Percentiles rank a stretch among this genome's conserved stretches.
Evolutionary conservation across 2,113 vertebrate genomes (phyloP).

Genomic region (Solenodon paradoxus): DNA sequence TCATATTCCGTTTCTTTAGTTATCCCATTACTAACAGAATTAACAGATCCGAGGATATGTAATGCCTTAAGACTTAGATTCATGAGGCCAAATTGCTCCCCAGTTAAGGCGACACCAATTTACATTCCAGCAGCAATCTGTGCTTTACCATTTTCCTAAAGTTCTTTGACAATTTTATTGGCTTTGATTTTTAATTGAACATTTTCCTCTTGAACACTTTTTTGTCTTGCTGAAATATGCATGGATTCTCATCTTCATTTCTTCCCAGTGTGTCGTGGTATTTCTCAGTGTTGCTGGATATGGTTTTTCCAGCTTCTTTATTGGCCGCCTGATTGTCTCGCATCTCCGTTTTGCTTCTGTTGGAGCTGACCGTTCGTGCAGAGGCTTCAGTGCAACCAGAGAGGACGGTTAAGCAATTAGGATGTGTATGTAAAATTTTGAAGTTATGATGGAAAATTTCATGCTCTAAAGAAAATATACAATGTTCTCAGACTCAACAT

Average conservation of each 20-base stretch:
- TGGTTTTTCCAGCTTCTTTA: background rate
- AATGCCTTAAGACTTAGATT: background rate
- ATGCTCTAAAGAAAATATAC: background rate
- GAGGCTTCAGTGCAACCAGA: background rate
- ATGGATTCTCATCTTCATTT: background rate
- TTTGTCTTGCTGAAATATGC: background rate
- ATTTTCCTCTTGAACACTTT: background rate
- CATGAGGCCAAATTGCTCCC: background rate
- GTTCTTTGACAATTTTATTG: constrained; percentile 1
- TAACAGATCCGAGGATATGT: background rate
- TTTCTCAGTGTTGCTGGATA: background rate
- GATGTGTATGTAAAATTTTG: background rate
- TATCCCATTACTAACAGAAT: background rate
- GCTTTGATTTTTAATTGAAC: background rate
- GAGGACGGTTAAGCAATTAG: background rate
- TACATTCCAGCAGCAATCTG: background rate
- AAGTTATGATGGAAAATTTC: background rate
- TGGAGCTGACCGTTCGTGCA: background rate
- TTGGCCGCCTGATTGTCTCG: background rate
- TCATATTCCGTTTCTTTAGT: background rate
- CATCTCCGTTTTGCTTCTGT: background rate
- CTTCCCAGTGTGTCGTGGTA: background rate
- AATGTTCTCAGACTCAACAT: background rate
- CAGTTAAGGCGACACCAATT: background rate
- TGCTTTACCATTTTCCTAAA: background rate